Evolutionary conservation across 2,113 vertebrate species (phyloP).

Genomic region (Ancistrus triradiatus): DNA sequence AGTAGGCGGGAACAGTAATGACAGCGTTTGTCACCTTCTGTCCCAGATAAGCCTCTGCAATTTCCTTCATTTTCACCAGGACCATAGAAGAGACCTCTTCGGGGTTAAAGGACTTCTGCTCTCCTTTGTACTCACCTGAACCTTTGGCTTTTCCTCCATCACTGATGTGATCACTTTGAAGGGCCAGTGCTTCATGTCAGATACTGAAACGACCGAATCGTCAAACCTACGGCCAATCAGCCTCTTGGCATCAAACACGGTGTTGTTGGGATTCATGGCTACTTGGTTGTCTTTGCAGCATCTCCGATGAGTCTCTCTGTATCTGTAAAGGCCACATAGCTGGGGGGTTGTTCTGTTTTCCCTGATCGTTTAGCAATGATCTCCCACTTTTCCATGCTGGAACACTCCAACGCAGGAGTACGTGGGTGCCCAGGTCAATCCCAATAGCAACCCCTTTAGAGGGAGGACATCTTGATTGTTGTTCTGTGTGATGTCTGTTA

Average conservation of each 20-base stretch:
- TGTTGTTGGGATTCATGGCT: slow-evolving; percentile 81
- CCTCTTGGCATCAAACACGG: slow-evolving; percentile 80
- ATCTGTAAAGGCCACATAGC: slow-evolving; percentile 84
- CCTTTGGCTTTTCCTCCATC: slow-evolving; percentile 61
- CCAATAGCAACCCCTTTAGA: slow-evolving; percentile 38
- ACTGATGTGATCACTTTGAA: slow-evolving; percentile 57
- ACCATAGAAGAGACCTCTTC: slow-evolving; percentile 63
- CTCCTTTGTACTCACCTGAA: slow-evolving; percentile 57
- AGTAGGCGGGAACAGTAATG: slow-evolving; percentile 84
- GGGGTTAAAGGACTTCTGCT: slow-evolving; percentile 54
- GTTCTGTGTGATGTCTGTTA: slow-evolving; percentile 6
- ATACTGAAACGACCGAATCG: slow-evolving; percentile 57
- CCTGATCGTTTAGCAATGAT: slow-evolving; percentile 85
- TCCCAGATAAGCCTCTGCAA: slow-evolving; percentile 48
- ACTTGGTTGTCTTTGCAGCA: slow-evolving; percentile 84
- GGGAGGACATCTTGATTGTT: slow-evolving; percentile 22
- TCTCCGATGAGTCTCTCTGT: slow-evolving; percentile 82
- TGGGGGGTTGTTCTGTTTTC: slow-evolving; percentile 81
- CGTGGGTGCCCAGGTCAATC: slow-evolving; percentile 42
- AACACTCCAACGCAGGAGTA: slow-evolving; percentile 75
- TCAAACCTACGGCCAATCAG: slow-evolving; percentile 73
- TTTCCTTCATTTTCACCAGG: slow-evolving; percentile 46
- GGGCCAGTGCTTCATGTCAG: slow-evolving; percentile 66
- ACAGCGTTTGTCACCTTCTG: slow-evolving; percentile 78
- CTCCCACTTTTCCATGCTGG: slow-evolving; percentile 85